Evolutionary conservation across 2,113 vertebrate species (phyloP).

Genomic region (Tachycineta bicolor): DNA sequence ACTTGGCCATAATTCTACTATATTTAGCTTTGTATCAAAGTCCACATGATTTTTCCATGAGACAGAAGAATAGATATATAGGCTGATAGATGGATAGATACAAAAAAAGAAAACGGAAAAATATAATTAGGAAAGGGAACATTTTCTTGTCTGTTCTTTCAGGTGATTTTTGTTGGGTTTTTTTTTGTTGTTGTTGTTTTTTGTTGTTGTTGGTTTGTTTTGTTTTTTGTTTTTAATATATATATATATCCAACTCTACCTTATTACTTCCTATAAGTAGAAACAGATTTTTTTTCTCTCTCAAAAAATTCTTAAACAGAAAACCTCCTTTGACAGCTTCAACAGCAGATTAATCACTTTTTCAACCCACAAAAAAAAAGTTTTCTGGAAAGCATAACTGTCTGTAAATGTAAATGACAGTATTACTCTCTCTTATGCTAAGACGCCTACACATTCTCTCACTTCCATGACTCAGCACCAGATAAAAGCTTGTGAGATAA

Average conservation of each 20-base stretch:
- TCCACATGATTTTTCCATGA: not conserved
- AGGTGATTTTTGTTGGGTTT: not conserved
- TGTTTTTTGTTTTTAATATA: too few species aligned
- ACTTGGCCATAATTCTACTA: not conserved
- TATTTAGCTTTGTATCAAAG: slow-evolving; percentile 21
- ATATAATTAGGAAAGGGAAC: slow-evolving; percentile 36
- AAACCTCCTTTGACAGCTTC: slow-evolving; percentile 73
- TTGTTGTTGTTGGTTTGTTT: too few species aligned
- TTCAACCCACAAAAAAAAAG: slow-evolving; percentile 70
- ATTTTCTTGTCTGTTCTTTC: slow-evolving; percentile 40
- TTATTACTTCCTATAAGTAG: slow-evolving; percentile 64
- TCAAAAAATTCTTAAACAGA: slow-evolving; percentile 63
- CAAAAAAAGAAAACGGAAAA: slow-evolving; percentile 23
- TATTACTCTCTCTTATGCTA: slow-evolving; percentile 74
- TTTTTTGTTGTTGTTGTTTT: too few species aligned
- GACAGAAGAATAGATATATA: not conserved
- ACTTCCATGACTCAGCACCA: slow-evolving; percentile 80
- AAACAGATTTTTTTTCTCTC: slow-evolving; percentile 60
- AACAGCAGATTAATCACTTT: slow-evolving; percentile 77
- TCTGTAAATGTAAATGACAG: slow-evolving; percentile 76
- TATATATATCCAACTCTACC: slow-evolving; percentile 14
- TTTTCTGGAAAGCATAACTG: slow-evolving; percentile 84
- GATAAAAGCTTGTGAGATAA: slow-evolving; percentile 68
- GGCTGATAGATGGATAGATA: slow-evolving; percentile 36
- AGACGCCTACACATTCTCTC: slow-evolving; percentile 77